Evolutionary conservation across 2,888 invertebrate genomes (phyloP).

Genomic region (Drosophila bunnanda): DNA sequence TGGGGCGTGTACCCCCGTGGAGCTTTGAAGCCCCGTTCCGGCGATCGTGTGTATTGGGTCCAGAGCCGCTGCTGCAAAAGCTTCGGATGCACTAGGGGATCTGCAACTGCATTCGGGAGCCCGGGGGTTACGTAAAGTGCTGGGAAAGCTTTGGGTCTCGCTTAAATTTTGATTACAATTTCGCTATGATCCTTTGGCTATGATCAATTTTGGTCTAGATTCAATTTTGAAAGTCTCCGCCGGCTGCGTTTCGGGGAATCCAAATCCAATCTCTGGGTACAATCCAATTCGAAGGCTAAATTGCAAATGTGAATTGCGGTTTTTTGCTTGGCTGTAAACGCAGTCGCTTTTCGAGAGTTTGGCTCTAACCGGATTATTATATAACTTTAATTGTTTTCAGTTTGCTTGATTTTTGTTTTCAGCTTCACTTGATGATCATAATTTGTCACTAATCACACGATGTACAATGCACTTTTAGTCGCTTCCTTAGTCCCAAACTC

Average conservation of each 20-base stretch:
- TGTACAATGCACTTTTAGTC: constrained; percentile 37
- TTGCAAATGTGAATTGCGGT: constrained; percentile 27
- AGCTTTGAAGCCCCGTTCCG: constrained; percentile 48
- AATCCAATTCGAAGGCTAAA: constrained; percentile 42
- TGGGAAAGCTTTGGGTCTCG: constrained; percentile 49
- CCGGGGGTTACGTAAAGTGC: constrained; percentile 71
- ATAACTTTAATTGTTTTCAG: constrained; percentile 36
- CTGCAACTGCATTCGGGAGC: constrained; percentile 42
- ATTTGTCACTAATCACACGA: constrained; percentile 50
- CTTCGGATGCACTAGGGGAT: constrained; percentile 59
- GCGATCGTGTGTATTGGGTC: constrained; percentile 27
- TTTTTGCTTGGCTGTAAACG: constrained; percentile 28
- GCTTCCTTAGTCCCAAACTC: constrained; percentile 31
- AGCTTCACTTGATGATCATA: constrained; percentile 70
- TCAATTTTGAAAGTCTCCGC: constrained; percentile 36
- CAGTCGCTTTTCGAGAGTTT: constrained; percentile 36
- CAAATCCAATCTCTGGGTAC: constrained; percentile 29
- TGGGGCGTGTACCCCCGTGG: constrained; percentile 63
- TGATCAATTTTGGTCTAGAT: constrained; percentile 30
- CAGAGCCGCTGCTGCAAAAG: constrained; percentile 60
- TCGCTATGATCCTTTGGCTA: constrained; percentile 27
- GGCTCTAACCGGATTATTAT: constrained; percentile 44
- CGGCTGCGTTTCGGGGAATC: constrained; percentile 56
- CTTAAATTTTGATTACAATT: constrained; percentile 66
- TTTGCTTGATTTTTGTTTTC: constrained; percentile 5